Evolutionary conservation across 1,140 invertebrate species (phyloP), one percentile per base, ranked within the genome.

Genomic region (Phocides pigmalion): DNA sequence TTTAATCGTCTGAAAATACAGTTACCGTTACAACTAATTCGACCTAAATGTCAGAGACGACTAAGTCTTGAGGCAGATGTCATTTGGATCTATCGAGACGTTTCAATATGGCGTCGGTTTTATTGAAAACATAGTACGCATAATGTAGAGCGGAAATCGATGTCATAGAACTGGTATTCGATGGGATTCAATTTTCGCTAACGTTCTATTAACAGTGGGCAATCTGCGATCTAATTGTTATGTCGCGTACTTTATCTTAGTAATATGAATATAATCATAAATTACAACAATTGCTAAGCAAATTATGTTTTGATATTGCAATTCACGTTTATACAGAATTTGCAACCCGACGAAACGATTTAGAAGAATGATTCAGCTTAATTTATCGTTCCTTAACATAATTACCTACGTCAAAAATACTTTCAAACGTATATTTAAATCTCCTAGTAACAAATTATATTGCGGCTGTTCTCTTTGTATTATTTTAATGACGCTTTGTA

Each of bases 21-120:
- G 82, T 83, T 85, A 85, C 56, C 61, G 54, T 50, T 73, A 76
- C 71, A 71, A 73, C 70, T 78, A 72, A 76, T 74, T 70, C 65
- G 75, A 80, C 79, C 76, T 47, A 65, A 76, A 80, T 83, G 68
- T 72, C 66, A 61, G 71, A 37, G 51, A 62, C 39, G 44, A 35
- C n/a, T n/a, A n/a, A n/a, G n/a, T n/a, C 41, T 72, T 11, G 51
- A 61, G 44, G 50, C 49, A 58, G 41, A 62, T 68, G 62, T 61
- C 35, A 41, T 59, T 59, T 53, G 6, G 28, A 64, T 58, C 14
- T 28, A 51, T 56, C 3, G 65, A 53, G 35, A 39, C 62, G 50
- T 66, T 64, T 42, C 16, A 46, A 62, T 35, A 49, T 46, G 42
- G 22, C 28, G 12, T 44, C 42, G 28, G 39, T 72, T 72, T 20